A percentile compares a stretch with the other conserved stretches of the same genome.
phyloP scores from a whole-genome alignment of 2,888 invertebrate genomes.

The Agrenia bidenticulata region DNA sequence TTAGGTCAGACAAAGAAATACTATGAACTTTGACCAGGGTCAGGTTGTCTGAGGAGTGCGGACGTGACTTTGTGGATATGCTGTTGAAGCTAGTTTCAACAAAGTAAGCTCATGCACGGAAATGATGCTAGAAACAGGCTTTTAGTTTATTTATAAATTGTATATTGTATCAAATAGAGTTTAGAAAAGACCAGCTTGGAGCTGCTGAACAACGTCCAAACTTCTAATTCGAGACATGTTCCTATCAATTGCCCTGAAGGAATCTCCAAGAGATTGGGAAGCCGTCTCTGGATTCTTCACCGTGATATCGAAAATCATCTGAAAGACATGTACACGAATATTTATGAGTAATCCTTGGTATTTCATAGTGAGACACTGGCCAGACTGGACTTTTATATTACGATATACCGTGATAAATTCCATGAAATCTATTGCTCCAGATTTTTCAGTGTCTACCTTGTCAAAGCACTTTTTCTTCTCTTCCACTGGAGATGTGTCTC shows the following conservation, averaged over 20 bases:
- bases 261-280: constrained; percentile 21
- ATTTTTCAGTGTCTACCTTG: constrained; percentile 14
- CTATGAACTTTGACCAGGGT: too few species aligned
- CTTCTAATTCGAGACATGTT: constrained; percentile 36
- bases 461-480: constrained; percentile 25
- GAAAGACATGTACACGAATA: background rate
- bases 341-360: background rate
- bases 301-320: constrained; percentile 40
- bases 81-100: too few species aligned
- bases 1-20: too few species aligned
- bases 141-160: too few species aligned
- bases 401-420: constrained; percentile 25
- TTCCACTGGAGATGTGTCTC: constrained; percentile 29
- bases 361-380: background rate
- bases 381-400: background rate
- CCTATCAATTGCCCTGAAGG: constrained; percentile 36
- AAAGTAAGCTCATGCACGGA: too few species aligned
- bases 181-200: constrained; percentile 45
- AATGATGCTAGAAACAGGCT: too few species aligned
- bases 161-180: too few species aligned
- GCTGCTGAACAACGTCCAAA: constrained; percentile 43
- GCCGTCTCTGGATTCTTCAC: constrained; percentile 22
- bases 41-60: too few species aligned
- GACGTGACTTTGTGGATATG: too few species aligned
- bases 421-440: constrained; percentile 30